Conservation (phyloP, 2,113 vertebrate species). For the Polyodon spathula region DNA sequence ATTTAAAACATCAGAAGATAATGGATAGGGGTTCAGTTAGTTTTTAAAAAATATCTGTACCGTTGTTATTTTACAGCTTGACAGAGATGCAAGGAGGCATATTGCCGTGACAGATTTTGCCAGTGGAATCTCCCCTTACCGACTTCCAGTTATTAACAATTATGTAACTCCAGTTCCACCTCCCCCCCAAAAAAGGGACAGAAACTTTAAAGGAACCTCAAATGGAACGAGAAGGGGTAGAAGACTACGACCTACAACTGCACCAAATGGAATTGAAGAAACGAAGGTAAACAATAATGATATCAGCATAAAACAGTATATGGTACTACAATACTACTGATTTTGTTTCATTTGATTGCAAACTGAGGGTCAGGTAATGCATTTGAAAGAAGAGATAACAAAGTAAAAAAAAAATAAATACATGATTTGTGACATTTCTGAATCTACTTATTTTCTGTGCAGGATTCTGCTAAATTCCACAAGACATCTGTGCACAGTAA, state of each 20-base stretch:
- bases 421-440: not conserved
- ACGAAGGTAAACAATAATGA: slow-evolving; percentile 39
- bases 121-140: slow-evolving; percentile 49
- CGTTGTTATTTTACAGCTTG: slow-evolving; percentile 49
- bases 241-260: slow-evolving; percentile 54
- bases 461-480: slow-evolving; percentile 58
- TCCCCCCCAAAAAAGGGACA: slow-evolving; percentile 37
- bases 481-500: slow-evolving; percentile 60
- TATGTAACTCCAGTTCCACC: slow-evolving; percentile 62
- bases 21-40: not conserved
- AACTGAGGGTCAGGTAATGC: no score
- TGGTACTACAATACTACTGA: not conserved
- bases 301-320: not conserved
- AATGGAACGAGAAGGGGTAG: slow-evolving; percentile 42
- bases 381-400: no score
- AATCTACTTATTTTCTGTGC: slow-evolving; percentile 18
- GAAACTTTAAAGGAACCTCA: slow-evolving; percentile 23
- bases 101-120: slow-evolving; percentile 35
- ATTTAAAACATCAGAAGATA: no score
- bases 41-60: slow-evolving; percentile 8
- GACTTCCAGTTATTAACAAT: slow-evolving; percentile 62
- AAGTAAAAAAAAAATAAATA: not conserved
- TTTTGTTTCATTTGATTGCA: no score
- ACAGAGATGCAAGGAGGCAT: slow-evolving; percentile 43
- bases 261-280: slow-evolving; percentile 45